Percentiles rank a stretch among this genome's conserved stretches.
Conservation (phyloP, 2,888 invertebrate genomes). For the Aproaerema taeniolella region DNA sequence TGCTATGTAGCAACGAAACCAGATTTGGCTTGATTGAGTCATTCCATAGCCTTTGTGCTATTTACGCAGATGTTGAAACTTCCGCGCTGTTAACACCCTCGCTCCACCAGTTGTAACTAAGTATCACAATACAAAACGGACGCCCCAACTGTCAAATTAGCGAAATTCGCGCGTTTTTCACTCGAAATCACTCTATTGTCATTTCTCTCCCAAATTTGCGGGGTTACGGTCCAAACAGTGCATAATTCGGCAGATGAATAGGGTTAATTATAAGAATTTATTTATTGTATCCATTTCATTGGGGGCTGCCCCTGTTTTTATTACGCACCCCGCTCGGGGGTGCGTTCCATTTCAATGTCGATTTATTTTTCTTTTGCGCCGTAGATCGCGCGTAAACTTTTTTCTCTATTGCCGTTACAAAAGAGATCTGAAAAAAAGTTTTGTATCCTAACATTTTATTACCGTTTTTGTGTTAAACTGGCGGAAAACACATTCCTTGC, state of each 20-base stretch:
- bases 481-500: conserved; percentile 37
- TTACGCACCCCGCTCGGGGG: conserved; percentile 50
- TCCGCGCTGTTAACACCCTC: conserved; percentile 16
- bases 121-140: conserved; percentile 52
- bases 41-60: conserved; percentile 1
- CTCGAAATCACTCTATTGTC: conserved; percentile 37
- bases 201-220: conserved; percentile 35
- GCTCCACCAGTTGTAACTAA: conserved; percentile 19
- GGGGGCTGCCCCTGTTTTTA: conserved; percentile 52
- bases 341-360: conserved; percentile 37
- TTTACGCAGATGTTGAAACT: conserved; percentile 26
- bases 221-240: conserved; percentile 38
- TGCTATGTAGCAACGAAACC: no score
- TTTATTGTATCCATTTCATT: conserved; percentile 70
- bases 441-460: conserved; percentile 10
- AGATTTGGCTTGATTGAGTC: no score
- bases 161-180: conserved; percentile 47
- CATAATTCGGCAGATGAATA: conserved; percentile 68
- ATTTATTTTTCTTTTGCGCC: conserved; percentile 36
- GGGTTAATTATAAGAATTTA: conserved; percentile 67
- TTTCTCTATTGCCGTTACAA: conserved; percentile 17
- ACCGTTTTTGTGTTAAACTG: conserved; percentile 32
- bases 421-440: conserved; percentile 19
- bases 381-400: conserved; percentile 27
- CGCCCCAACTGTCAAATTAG: conserved; percentile 55